Percentiles rank a stretch among this genome's conserved stretches.
These are phyloP conservation scores for Vanessa atalanta DNA, from an alignment of 1,140 invertebrate species.

Conservation along the genomic window DNA sequence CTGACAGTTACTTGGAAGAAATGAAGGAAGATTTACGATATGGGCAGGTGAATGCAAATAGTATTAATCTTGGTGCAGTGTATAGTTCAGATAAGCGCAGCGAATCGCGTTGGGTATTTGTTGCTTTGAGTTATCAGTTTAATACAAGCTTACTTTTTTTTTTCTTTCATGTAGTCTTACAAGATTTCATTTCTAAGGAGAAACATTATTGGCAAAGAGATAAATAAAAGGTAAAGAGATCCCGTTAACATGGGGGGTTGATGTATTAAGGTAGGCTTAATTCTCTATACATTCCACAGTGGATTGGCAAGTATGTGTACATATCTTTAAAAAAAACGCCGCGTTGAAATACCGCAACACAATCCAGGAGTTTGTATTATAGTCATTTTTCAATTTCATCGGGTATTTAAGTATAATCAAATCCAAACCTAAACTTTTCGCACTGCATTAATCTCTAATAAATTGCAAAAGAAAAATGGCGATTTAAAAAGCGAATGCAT, in stretches of 20 bases:
- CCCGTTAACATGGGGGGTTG: not conserved
- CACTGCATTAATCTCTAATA: too few relatives aligned
- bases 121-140: conserved; percentile 18
- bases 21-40: conserved; percentile 47
- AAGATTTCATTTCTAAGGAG: not conserved
- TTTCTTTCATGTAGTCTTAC: not conserved
- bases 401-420: too few relatives aligned
- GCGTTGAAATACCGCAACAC: too few relatives aligned
- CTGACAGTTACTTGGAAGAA: conserved; percentile 45
- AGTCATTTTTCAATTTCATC: too few relatives aligned
- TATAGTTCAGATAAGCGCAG: conserved; percentile 30
- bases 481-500: too few relatives aligned
- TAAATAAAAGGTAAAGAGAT: too few relatives aligned
- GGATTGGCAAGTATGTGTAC: too few relatives aligned
- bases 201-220: not conserved
- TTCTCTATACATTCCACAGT: too few relatives aligned
- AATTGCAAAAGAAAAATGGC: too few relatives aligned
- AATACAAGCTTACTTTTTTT: not conserved
- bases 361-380: too few relatives aligned
- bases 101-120: conserved; percentile 53
- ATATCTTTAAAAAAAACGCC: too few relatives aligned
- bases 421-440: too few relatives aligned
- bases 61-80: conserved; percentile 32
- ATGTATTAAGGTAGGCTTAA: not conserved
- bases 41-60: conserved; percentile 40